A percentile compares a stretch with the other conserved stretches of the same genome.
phyloP scores from a whole-genome alignment of 64 coral and sea anemone genomes.

The Dendrophyllia cribrosa region DNA sequence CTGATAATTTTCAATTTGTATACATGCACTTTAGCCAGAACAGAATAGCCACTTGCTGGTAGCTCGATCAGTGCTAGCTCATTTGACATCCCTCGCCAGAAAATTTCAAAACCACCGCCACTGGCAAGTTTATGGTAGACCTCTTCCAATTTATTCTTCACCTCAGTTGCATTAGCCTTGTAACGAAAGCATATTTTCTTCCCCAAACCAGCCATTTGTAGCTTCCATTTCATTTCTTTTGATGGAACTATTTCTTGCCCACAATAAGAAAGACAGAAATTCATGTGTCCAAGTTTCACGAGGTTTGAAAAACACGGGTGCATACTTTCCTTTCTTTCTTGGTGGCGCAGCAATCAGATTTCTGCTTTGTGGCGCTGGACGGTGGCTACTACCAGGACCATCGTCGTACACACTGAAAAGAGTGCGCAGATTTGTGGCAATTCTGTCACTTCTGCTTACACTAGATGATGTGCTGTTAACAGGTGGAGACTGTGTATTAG shows the following conservation, averaged over 20 bases:
- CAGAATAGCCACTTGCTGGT: slow-evolving; percentile 30
- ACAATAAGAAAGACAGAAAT: slow-evolving; percentile 52
- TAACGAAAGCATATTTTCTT: slow-evolving; percentile 26
- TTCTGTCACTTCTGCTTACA: slow-evolving; percentile 36
- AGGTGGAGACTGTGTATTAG: background rate
- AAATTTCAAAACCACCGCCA: slow-evolving; percentile 61
- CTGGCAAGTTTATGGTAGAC: slow-evolving; percentile 29
- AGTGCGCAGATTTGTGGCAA: slow-evolving; percentile 40
- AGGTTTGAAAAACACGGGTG: slow-evolving; percentile 50
- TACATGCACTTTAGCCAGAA: no score
- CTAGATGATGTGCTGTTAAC: slow-evolving; percentile 8
- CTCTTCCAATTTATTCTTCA: slow-evolving; percentile 46
- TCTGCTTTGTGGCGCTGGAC: slow-evolving; percentile 41
- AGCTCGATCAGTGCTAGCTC: background rate
- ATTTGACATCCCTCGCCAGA: slow-evolving; percentile 19
- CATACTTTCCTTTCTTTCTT: slow-evolving; percentile 64
- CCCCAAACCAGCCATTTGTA: slow-evolving; percentile 51
- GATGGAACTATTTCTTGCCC: slow-evolving; percentile 44
- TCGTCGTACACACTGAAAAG: background rate
- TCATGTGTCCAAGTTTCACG: slow-evolving; percentile 58
- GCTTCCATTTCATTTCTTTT: slow-evolving; percentile 51
- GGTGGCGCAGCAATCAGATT: slow-evolving; percentile 48
- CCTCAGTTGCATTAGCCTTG: slow-evolving; percentile 32
- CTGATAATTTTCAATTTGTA: no score
- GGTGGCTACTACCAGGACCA: slow-evolving; percentile 30